Percentiles rank a stretch among this genome's conserved stretches.
These are phyloP conservation scores for Stegophylla sp. DNA, from an alignment of 2,888 invertebrate genomes.

Conservation along the genomic window DNA sequence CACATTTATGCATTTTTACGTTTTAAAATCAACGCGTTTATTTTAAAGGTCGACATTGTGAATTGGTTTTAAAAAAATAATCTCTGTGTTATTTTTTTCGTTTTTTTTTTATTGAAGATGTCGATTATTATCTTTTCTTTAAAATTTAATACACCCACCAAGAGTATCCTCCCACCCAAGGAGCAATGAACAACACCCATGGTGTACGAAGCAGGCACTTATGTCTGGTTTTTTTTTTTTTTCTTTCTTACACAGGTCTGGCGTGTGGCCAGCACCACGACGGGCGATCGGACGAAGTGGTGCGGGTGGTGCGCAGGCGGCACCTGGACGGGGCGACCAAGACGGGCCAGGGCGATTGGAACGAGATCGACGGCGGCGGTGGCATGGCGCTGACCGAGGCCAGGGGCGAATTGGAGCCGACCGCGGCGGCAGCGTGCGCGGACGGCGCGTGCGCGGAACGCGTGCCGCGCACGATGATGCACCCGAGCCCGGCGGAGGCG, in stretches of 20 bases:
- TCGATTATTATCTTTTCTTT: too few species aligned
- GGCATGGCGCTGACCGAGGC: slow-evolving; percentile 39
- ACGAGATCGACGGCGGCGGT: slow-evolving; percentile 42
- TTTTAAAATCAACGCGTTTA: too few species aligned
- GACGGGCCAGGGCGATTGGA: slow-evolving; percentile 29
- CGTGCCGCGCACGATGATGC: not conserved
- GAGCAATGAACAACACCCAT: too few species aligned
- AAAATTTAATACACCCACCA: too few species aligned
- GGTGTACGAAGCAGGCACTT: too few species aligned
- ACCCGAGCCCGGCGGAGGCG: not conserved
- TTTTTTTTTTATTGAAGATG: too few species aligned
- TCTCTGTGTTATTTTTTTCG: too few species aligned
- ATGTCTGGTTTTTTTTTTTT: not conserved
- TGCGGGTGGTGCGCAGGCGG: slow-evolving; percentile 29
- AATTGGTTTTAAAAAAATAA: too few species aligned
- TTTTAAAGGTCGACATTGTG: too few species aligned
- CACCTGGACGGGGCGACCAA: slow-evolving; percentile 44
- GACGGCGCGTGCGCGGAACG: not conserved
- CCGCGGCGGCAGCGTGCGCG: not conserved
- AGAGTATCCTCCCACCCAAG: too few species aligned
- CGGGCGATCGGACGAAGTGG: not conserved
- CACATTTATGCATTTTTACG: too few species aligned
- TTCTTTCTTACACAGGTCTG: too few species aligned
- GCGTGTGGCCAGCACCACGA: slow-evolving; percentile 5
- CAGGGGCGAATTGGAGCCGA: slow-evolving; percentile 23